Evolutionary conservation across 2,797 vertebrate species (phyloP).

Genomic region (Coracias cyanogaster): DNA sequence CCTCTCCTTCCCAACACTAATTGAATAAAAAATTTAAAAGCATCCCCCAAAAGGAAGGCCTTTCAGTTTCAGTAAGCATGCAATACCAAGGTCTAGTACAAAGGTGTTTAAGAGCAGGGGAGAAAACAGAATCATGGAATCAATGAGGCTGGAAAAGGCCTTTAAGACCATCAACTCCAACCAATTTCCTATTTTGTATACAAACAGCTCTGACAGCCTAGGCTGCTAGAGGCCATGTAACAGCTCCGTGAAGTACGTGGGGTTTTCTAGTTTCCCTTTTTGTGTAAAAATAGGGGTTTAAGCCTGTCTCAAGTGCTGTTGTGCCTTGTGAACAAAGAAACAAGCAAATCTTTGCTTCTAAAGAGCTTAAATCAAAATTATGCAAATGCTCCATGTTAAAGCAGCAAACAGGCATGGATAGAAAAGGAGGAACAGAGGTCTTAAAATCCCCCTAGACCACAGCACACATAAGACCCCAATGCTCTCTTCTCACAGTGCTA

Average conservation of each 20-base stretch:
- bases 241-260: background rate
- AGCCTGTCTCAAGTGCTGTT: background rate
- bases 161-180: background rate
- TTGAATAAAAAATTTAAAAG: no score
- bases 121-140: background rate
- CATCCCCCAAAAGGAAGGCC: background rate
- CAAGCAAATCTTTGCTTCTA: background rate
- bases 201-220: background rate
- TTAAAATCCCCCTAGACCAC: background rate
- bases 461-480: accelerated
- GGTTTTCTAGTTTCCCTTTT: background rate
- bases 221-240: background rate
- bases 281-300: background rate
- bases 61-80: background rate
- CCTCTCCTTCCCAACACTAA: background rate
- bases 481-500: background rate
- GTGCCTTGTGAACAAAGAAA: background rate
- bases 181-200: background rate
- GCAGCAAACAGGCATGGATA: background rate
- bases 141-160: background rate
- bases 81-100: accelerated
- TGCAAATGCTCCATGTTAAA: background rate
- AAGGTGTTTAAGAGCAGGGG: background rate
- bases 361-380: conserved; percentile 1
- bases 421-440: background rate